phyloP scores from a whole-genome alignment of 2,113 vertebrate genomes.

The Paramisgurnus dabryanus region DNA sequence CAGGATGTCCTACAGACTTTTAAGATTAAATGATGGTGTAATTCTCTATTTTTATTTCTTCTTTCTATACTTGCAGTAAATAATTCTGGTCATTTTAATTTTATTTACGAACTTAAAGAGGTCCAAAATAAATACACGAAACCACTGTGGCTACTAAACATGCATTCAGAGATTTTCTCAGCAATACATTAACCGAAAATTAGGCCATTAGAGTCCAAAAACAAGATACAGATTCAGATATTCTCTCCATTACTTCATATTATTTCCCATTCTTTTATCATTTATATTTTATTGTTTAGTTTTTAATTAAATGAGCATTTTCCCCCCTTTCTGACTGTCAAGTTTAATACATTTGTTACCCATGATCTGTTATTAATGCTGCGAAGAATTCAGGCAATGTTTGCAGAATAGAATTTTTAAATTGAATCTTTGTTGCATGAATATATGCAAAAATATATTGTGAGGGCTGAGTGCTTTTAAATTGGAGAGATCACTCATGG shows the following conservation, averaged over 20 bases:
- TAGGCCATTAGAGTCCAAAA: constrained; percentile 49
- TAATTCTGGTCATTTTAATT: constrained; percentile 50
- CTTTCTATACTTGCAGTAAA: constrained; percentile 25
- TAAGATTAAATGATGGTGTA: constrained; percentile 35
- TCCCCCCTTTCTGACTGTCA: constrained; percentile 67
- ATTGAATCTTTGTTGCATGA: constrained; percentile 99
- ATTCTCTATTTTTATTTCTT: constrained; percentile 44
- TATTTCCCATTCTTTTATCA: not conserved
- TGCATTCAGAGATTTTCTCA: constrained; percentile 38
- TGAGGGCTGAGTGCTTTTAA: constrained; percentile 99
- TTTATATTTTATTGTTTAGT: constrained; percentile 71
- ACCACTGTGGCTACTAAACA: constrained; percentile 35
- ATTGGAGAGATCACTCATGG: constrained; percentile 99
- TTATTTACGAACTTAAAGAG: constrained; percentile 37
- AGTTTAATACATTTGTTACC: constrained; percentile 74
- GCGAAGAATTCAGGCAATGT: constrained; percentile 91
- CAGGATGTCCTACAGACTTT: constrained; percentile 12
- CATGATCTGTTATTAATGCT: constrained; percentile 88
- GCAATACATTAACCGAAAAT: constrained; percentile 55
- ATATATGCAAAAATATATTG: constrained; percentile 99
- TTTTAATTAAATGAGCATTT: constrained; percentile 73
- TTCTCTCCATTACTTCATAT: constrained; percentile 24
- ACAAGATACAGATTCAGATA: constrained; percentile 28
- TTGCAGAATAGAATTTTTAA: constrained; percentile 99
- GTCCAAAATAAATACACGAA: constrained; percentile 34